Base-by-base conservation (phyloP, 2,888 invertebrate genomes). In the Rambutsinella grinnellia region DNA sequence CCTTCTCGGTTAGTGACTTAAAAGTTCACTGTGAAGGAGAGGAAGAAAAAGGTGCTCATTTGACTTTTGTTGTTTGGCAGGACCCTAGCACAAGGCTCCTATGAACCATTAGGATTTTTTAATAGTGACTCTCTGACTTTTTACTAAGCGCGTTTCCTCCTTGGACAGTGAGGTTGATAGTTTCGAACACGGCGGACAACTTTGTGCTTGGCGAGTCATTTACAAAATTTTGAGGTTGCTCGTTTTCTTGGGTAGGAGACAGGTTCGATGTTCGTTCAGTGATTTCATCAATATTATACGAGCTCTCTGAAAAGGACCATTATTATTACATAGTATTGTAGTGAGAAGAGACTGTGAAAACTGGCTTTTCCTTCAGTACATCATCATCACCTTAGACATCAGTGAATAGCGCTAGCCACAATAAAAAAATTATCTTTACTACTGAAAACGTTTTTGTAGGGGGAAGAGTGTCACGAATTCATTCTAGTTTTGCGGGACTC, bases 401-500 rank as follows among this genome's bases (percentile, higher is more conserved):
- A 49, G 47, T 21, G 53, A 72, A 66, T 27, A 66, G 46, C 54
- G 28, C 46, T 28, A 67, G 74, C 74, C 74, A 74, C 74, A 67
- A 72, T 57, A 49, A 28, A 56, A 66, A 63, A 54, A 54, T 74
- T 74, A 65, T 67, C 61, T 58, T 54, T 66, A 46, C 54, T 61
- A 19, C 46, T 56, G 66, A 51, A 66, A n/a, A n/a, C n/a, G n/a
- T n/a, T n/a, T n/a, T n/a, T n/a, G 53, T 66, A 53, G 56, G 56
- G 46, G 53, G 53, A 66, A 66, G 44, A 66, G 60, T 61, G 65
- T 74, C 66, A 74, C 74, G 74, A 74, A 21, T 74, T 74, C 44
- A 74, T 74, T 74, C 74, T 74, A 74, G 74, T 74, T 74, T 74
- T 74, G 74, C 58, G 66, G 74, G 74, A 74, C 61, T 74, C 74